phyloP scores from a whole-genome alignment of 1,140 invertebrate species.

The Ostrea edulis region DNA sequence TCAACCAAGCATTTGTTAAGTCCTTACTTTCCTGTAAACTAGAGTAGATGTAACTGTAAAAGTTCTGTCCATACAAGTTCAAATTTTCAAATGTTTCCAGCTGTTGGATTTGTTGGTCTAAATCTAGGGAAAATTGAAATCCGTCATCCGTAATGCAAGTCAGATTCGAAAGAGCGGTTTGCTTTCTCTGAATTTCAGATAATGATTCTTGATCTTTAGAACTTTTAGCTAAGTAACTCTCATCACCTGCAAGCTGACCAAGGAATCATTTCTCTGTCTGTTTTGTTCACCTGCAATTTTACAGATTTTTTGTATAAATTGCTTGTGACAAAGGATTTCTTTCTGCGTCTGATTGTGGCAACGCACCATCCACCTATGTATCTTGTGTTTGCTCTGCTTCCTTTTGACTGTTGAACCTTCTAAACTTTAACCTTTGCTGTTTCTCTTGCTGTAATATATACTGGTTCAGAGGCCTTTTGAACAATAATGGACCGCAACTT shows the following conservation, averaged over 20 bases:
- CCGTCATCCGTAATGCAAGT: background rate
- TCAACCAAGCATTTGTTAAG: background rate
- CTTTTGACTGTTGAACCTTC: conserved; percentile 1
- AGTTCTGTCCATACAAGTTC: conserved; percentile 14
- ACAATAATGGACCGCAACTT: conserved; percentile 3
- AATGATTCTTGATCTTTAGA: background rate
- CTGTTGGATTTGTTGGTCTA: no score
- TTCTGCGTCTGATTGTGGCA: background rate
- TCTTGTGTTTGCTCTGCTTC: conserved; percentile 24
- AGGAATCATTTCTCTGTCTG: conserved; percentile 3
- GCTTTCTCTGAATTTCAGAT: background rate
- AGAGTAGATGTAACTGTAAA: background rate
- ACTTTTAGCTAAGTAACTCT: background rate
- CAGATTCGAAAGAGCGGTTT: background rate
- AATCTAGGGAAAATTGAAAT: no score
- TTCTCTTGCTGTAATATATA: conserved; percentile 3
- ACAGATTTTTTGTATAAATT: no score
- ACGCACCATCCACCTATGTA: conserved; percentile 18
- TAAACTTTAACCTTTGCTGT: background rate
- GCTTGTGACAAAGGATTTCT: conserved; percentile 12
- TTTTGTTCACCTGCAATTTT: background rate
- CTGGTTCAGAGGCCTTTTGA: conserved; percentile 10
- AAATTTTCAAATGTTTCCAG: background rate
- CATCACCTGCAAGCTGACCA: conserved; percentile 14
- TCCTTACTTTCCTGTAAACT: conserved; percentile 4